Evolutionary conservation across 2,113 vertebrate genomes (phyloP).

Genomic region (Chaetodon trifascialis): DNA sequence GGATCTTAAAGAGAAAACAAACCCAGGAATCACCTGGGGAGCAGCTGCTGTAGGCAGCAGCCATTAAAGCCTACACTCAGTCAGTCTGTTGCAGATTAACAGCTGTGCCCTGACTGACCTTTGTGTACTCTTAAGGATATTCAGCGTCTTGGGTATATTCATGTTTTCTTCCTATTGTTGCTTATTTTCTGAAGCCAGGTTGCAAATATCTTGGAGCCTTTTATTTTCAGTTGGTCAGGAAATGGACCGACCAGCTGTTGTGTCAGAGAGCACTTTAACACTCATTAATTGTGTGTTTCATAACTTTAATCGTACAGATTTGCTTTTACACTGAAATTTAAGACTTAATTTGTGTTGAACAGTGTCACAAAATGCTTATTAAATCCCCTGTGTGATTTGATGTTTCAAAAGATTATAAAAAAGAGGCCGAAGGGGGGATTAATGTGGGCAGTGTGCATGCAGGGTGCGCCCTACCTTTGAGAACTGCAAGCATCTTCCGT

Average conservation of each 20-base stretch:
- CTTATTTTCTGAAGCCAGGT: not conserved
- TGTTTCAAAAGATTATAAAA: not conserved
- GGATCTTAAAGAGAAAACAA: not conserved
- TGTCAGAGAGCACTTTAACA: not conserved
- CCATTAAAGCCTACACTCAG: not conserved
- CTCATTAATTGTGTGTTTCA: not conserved
- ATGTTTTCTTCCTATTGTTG: not conserved
- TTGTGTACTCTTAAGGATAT: not conserved
- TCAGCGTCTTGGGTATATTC: not conserved
- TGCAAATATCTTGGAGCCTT: not conserved
- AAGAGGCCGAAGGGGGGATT: not conserved
- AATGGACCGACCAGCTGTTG: not conserved
- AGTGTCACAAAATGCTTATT: not conserved
- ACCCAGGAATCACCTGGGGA: not conserved
- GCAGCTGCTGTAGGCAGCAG: not conserved
- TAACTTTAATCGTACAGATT: not conserved
- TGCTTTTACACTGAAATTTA: not conserved
- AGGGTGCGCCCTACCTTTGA: conserved; percentile 1
- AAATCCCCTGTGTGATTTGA: conserved; percentile 4
- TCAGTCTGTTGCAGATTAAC: not conserved
- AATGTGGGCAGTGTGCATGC: not conserved
- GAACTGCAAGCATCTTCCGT: conserved; percentile 13
- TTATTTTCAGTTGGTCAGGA: not conserved
- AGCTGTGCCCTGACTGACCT: not conserved
- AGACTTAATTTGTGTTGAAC: not conserved